Conservation (phyloP, 2,888 invertebrate genomes). For the Thysanoteuthis rhombus region DNA sequence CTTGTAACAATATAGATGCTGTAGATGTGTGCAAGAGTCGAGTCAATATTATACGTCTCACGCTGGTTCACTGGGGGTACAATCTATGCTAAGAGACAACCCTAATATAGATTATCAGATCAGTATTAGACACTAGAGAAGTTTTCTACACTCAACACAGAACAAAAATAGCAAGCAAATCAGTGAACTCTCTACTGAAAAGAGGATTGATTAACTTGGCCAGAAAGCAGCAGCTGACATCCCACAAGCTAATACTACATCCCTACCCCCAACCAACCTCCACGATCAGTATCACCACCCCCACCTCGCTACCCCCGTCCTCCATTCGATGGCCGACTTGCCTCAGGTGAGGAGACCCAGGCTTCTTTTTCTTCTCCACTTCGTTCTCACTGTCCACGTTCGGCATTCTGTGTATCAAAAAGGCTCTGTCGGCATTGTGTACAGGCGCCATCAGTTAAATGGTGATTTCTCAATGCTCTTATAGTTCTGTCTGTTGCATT, state of each 20-base stretch:
- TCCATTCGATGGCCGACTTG: not conserved
- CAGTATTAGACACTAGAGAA: not conserved
- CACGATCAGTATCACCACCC: not conserved
- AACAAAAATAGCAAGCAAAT: conserved; percentile 12
- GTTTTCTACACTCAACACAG: not conserved
- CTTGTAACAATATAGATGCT: not conserved
- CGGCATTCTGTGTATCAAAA: not conserved
- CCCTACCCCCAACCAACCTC: not conserved
- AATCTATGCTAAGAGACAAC: not conserved
- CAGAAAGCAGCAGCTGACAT: conserved; percentile 12
- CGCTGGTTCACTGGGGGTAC: not conserved
- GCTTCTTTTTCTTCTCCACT: not conserved
- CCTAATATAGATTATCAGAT: not conserved
- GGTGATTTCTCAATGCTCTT: not conserved
- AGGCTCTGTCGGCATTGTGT: not conserved
- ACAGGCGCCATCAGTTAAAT: not conserved
- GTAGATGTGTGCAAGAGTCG: not conserved
- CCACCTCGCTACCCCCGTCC: not conserved
- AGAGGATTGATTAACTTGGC: not conserved
- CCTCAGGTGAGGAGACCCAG: not conserved
- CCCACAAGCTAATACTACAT: not conserved
- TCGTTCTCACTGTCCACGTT: not conserved
- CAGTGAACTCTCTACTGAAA: not conserved
- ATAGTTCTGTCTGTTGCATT: not conserved
- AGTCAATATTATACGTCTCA: not conserved